Conservation (phyloP, 2,888 invertebrate genomes). For the Drosophila macrothrix region DNA sequence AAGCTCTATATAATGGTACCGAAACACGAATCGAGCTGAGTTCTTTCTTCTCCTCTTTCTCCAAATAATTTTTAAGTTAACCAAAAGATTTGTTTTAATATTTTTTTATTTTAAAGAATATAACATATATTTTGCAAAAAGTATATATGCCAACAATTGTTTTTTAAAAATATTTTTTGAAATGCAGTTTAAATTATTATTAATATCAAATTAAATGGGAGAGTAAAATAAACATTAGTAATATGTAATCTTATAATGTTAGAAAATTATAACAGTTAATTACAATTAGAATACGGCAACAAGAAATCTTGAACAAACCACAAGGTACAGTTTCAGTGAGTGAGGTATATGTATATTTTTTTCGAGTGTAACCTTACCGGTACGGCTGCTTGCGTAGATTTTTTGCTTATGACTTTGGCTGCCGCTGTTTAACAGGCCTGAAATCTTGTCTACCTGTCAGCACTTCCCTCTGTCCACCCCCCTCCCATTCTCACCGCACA, state of each 20-base stretch:
- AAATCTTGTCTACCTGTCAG: constrained; percentile 33
- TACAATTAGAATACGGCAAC: not conserved
- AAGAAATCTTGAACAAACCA: not conserved
- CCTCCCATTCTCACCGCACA: not conserved
- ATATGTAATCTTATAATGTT: not conserved
- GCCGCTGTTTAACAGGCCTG: constrained; percentile 20
- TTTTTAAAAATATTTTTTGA: not conserved
- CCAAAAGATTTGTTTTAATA: not conserved
- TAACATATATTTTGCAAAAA: no score
- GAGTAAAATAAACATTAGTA: not conserved
- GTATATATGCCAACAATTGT: not conserved
- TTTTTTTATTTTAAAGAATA: not conserved
- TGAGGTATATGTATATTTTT: not conserved
- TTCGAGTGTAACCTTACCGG: not conserved
- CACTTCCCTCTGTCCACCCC: not conserved
- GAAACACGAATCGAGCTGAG: not conserved
- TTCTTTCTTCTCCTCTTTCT: not conserved
- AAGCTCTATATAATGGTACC: not conserved
- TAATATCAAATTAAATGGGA: not conserved
- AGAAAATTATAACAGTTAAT: not conserved
- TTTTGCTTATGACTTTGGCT: constrained; percentile 1
- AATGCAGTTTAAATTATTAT: not conserved
- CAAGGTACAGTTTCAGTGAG: not conserved
- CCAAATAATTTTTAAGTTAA: not conserved
- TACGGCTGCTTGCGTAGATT: not conserved